Evolutionary conservation across 2,113 vertebrate genomes (phyloP), one percentile per base, ranked within the genome.

Genomic region (Nothocercus julius): DNA sequence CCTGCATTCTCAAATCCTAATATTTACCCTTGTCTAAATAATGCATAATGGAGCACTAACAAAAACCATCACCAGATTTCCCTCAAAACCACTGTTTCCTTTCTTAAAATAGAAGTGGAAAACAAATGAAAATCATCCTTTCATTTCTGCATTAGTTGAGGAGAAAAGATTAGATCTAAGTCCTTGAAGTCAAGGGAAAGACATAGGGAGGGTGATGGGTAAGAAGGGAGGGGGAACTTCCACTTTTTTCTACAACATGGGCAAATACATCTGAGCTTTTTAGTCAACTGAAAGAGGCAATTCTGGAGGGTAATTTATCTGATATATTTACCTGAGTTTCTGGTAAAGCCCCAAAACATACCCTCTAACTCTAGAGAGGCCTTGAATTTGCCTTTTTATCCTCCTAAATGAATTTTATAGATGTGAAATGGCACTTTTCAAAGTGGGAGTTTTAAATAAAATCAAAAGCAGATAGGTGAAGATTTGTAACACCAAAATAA

Each of bases 21-120:
- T 92, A 94, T 95, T 93, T 87, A 78, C 45, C 6, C 17, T 77
- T 14, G 4, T 89, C 87, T 68, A 91, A 95, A 92, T 70, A 76
- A 90, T 18, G 53, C 30, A 18, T 58, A 79, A 76, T 47, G 51
- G 82, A 87, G 51, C 28, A 63, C 42, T 77, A 87, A 67, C 12
- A 68, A 27, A 79, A 73, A 84, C n/a, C 22, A 53, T 7, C 18
- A 59, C 34, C 80, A 88, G 38, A 86, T 73, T 92, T 82, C 61
- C 85, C n/a, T 42, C 70, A 70, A 87, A 92, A 86, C 5, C 2
- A 34, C 36, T 82, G 56, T 78, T 92, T 87, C 7, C 28, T 76
- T 70, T 91, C 72, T 86, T 76, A 69, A 85, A 86, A 87, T 54
- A 69, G 58, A 89, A 79, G 22, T 44, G 28, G 19, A 77, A 92